Percentiles rank a stretch among this genome's conserved stretches.
Conservation (phyloP, 2,113 vertebrate species). For the Etheostoma spectabile region DNA sequence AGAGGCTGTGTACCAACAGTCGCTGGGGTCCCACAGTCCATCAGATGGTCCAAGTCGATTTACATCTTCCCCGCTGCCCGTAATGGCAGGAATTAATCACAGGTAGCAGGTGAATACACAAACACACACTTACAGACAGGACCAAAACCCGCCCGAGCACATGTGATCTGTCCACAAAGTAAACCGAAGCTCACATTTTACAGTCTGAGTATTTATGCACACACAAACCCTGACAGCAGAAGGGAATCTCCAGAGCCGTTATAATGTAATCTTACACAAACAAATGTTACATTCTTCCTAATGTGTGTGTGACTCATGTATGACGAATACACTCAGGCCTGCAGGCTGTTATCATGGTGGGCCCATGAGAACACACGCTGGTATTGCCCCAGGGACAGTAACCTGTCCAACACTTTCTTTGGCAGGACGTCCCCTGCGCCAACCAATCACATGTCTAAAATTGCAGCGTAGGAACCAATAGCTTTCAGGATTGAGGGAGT, state of each 20-base stretch:
- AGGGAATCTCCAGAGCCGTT: conserved; percentile 48
- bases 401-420: conserved; percentile 54
- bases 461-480: conserved; percentile 16
- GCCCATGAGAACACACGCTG: conserved; percentile 54
- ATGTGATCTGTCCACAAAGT: conserved; percentile 38
- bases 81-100: conserved; percentile 71
- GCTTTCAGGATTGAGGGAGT: conserved; percentile 51
- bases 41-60: conserved; percentile 46
- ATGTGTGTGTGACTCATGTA: conserved; percentile 67
- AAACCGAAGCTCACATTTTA: conserved; percentile 29
- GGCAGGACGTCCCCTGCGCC: conserved; percentile 8
- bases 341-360: conserved; percentile 56
- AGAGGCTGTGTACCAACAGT: conserved; percentile 31
- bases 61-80: conserved; percentile 31
- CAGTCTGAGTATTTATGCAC: conserved; percentile 24
- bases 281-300: conserved; percentile 44
- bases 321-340: conserved; percentile 55
- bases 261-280: conserved; percentile 59
- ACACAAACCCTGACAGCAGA: conserved; percentile 40
- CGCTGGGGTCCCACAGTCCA: conserved; percentile 14
- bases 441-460: conserved; percentile 37
- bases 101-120: conserved; percentile 60
- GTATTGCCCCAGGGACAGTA: conserved; percentile 43
- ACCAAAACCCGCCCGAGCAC: background rate
- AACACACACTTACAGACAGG: conserved; percentile 26